Base-by-base conservation (phyloP, 2,888 invertebrate genomes). In the Tetheella fluctuosa region DNA sequence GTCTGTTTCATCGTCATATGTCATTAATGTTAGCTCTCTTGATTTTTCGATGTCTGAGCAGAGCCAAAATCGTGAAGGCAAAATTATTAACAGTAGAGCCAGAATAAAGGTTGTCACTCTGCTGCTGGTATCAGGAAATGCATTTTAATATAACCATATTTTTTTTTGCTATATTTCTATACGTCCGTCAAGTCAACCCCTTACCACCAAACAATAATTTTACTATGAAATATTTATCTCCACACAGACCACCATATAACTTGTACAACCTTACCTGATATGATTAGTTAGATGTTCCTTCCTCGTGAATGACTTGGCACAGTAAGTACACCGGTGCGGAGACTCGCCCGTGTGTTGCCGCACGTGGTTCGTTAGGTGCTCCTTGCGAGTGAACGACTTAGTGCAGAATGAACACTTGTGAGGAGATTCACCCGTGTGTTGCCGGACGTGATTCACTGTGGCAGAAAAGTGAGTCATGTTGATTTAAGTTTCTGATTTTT, bases 341-440 rank as follows among this genome's bases (percentile, higher is more conserved):
- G 97, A 97, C 89, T 97, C 97, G 77, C 97, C 97, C 54, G 97
- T 97, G 88, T 97, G 97, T 84, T 97, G 97, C 59, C 97, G 94
- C 84, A 97, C 96, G 89, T 97, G 97, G 90, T 97, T 97, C 74
- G 96, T 96, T 69, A 97, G 93, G 85, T 97, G 97, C 88, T 97
- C 97, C 88, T 96, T 96, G 76, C 96, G 94, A 30, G 96, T 96
- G 89, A 96, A 96, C 60, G 96, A 95, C 85, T 96, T 96, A 61
- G 96, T 95, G 88, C 96, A 96, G 88, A 94, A 96, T 68, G 95
- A 95, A 85, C 96, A 96, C 85, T 95, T 95, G 90, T 96, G 96
- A 25, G 96, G 96, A 23, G 96, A 96, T 86, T 97, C 97, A 63
- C 96, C 96, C 53, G 96, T 96, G 85, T 96, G 96, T 74, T 95